Evolutionary conservation across 2,888 invertebrate species (phyloP).

Genomic region (Stomorhina lunata): DNA sequence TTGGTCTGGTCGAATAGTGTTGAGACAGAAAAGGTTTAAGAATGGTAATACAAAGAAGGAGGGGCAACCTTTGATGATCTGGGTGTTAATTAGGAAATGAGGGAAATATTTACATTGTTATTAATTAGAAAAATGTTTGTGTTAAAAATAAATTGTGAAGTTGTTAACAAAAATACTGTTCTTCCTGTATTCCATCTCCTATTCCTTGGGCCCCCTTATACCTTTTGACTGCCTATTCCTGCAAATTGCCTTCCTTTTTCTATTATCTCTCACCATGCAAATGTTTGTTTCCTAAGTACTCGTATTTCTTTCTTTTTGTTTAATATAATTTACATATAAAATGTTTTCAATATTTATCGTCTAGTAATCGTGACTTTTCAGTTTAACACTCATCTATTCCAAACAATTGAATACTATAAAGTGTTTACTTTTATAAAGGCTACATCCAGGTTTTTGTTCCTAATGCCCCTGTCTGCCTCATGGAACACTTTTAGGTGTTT

Average conservation of each 20-base stretch:
- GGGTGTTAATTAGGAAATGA: neutral
- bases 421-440: too few relatives aligned
- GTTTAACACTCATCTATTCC: constrained; percentile 60
- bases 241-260: neutral
- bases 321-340: constrained; percentile 59
- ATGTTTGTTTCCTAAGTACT: neutral
- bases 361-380: constrained; percentile 62
- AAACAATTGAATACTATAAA: constrained; percentile 50
- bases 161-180: too few relatives aligned
- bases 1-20: neutral
- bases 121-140: too few relatives aligned
- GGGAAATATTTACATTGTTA: neutral
- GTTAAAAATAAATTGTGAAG: too few relatives aligned
- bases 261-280: constrained; percentile 29
- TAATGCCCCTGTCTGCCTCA: neutral
- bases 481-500: neutral
- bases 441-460: neutral
- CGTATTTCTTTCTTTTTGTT: neutral
- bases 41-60: neutral
- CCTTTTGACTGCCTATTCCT: neutral
- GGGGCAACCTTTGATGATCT: constrained; percentile 17
- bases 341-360: constrained; percentile 60
- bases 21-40: neutral
- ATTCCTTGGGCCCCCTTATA: neutral
- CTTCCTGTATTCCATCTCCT: neutral